Evolutionary conservation across 2,797 vertebrate species (phyloP).

Genomic region (Argya squamiceps): DNA sequence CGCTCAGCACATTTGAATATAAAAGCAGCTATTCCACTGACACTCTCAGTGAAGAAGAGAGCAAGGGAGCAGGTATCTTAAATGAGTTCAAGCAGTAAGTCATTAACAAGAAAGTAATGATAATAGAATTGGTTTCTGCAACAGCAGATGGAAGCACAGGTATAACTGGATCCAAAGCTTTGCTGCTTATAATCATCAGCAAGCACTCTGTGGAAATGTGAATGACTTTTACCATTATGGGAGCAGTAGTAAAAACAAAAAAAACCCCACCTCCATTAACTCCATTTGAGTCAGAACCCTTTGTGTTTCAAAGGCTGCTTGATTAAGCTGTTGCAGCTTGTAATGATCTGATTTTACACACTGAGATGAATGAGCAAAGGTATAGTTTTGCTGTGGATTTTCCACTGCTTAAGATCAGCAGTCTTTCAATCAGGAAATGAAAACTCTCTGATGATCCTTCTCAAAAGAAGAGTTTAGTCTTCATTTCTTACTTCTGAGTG

Average conservation of each 20-base stretch:
- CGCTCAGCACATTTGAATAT: background rate
- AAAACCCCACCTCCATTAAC: background rate
- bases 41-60: background rate
- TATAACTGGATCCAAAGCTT: slow-evolving; percentile 38
- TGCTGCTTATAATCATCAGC: slow-evolving; percentile 14
- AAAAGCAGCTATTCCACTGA: slow-evolving; percentile 3
- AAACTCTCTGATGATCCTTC: background rate
- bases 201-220: background rate
- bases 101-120: slow-evolving; percentile 29
- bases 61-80: background rate
- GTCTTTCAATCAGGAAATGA: background rate
- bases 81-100: slow-evolving; percentile 23
- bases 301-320: slow-evolving; percentile 26
- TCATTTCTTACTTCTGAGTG: background rate
- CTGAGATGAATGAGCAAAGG: background rate
- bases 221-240: slow-evolving; percentile 6
- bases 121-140: slow-evolving; percentile 37
- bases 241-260: background rate
- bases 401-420: background rate
- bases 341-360: background rate
- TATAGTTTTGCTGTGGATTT: background rate
- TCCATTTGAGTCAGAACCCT: slow-evolving; percentile 7
- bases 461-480: background rate
- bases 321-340: background rate
- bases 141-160: slow-evolving; percentile 37